Base-by-base conservation (phyloP, 2,113 vertebrate genomes). In the Nannospalax galili region DNA sequence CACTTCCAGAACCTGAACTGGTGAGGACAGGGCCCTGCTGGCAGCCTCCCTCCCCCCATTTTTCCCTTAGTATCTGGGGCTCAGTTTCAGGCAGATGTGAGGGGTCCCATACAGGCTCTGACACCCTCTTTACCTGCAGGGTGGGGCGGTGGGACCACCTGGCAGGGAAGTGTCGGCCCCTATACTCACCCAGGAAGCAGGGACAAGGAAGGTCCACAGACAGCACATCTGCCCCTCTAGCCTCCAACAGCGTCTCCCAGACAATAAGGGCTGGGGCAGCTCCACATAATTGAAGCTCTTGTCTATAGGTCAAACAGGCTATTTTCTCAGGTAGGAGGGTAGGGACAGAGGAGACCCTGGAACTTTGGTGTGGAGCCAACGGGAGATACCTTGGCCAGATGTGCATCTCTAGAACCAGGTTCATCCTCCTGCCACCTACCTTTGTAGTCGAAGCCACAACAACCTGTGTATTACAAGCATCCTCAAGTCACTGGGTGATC, bases 381-480 rank as follows among this genome's bases (percentile, higher is more conserved):
- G 26, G 52, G n/a, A 17, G 42, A 24, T 85, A 30, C 45, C 22
- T 69, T 35, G 45, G 30, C 60, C 20, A n/a, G 8, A 35, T 30
- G 32, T 17, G 26, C 48, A 11, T n/a, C n/a, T n/a, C n/a, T n/a
- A 7, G 28, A 28, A n/a, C 24, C 48, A 8, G 12, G 1, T 32
- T 8, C 81, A 28, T 69, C 62, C 45, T 22, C n/a, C 26, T 40
- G n/a, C 58, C 12, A 56, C 42, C 35, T 37, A 10, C 96, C 58
- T 84, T 48, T 40, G 9, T 98, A 99, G 99, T 92, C 99, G 98
- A 93, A 99, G 99, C 98, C 99, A 99, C 98, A 99, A 99, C 98
- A 99, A 99, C 95, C 98, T 99, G 35, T 98, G 99, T 70, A 99
- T 99, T 93, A 99, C 99, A 0, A 99, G 99, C 74, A 99, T 99